Evolutionary conservation across 2,113 vertebrate genomes (phyloP).

Genomic region (Isichthys henryi): DNA sequence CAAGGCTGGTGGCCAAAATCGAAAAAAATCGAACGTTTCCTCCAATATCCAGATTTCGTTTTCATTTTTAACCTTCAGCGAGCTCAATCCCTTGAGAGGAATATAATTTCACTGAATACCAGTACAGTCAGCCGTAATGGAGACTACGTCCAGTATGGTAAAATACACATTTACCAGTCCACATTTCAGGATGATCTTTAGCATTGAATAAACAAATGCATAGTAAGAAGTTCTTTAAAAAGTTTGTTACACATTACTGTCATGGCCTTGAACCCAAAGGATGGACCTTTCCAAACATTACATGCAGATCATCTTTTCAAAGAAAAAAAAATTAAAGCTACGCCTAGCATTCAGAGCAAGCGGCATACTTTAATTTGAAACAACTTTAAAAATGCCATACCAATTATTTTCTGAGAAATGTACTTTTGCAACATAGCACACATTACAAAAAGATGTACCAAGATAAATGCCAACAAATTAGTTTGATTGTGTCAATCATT

Average conservation of each 20-base stretch:
- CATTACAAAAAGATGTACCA: neutral
- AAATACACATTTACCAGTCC: neutral
- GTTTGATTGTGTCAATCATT: neutral
- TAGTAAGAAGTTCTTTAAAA: neutral
- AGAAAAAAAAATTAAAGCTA: neutral
- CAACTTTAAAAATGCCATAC: neutral
- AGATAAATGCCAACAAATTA: neutral
- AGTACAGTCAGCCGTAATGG: neutral
- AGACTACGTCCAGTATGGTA: neutral
- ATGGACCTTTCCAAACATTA: neutral
- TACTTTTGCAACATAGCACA: neutral
- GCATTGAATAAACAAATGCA: neutral
- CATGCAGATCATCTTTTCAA: neutral
- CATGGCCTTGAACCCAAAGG: neutral
- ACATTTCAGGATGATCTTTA: neutral
- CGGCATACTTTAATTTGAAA: neutral
- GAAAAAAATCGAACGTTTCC: neutral
- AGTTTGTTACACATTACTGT: neutral
- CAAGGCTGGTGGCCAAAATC: neutral
- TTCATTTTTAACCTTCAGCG: neutral
- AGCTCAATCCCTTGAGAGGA: neutral
- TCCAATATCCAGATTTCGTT: neutral
- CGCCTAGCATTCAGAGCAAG: neutral
- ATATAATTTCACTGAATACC: neutral
- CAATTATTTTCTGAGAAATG: neutral